Conservation (phyloP, 2,888 invertebrate species). For the Agriotes lineatus region DNA sequence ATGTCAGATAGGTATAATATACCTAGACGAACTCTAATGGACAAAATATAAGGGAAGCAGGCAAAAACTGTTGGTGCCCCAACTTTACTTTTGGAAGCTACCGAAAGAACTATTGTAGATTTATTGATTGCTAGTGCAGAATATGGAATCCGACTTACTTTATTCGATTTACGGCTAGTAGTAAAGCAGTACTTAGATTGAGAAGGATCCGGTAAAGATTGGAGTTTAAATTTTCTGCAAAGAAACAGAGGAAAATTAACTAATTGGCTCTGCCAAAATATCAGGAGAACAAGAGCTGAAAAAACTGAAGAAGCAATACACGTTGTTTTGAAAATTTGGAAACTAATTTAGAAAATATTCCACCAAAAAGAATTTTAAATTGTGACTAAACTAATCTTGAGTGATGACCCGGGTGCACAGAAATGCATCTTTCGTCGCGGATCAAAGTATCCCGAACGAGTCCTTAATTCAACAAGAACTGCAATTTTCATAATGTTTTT, state of each 20-base stretch:
- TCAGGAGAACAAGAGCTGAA: no score
- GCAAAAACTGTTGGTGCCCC: background rate
- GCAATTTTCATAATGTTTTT: slow-evolving; percentile 11
- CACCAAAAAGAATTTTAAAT: slow-evolving; percentile 53
- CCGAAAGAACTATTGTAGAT: background rate
- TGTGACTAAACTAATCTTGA: no score
- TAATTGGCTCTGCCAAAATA: slow-evolving; percentile 36
- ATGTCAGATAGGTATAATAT: no score
- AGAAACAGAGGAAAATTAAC: no score
- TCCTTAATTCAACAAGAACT: background rate
- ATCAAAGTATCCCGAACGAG: no score
- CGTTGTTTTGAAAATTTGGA: slow-evolving; percentile 40
- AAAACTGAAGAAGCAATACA: slow-evolving; percentile 37
- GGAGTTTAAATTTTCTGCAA: no score
- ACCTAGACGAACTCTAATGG: background rate
- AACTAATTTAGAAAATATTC: no score
- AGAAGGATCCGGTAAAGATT: background rate
- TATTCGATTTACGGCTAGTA: no score
- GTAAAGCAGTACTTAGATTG: background rate
- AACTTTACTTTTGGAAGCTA: background rate
- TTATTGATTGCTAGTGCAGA: background rate
- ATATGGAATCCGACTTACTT: background rate
- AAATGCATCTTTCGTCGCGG: no score
- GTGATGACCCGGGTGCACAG: no score
- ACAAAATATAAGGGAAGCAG: background rate